These are phyloP conservation scores for Linepithema humile DNA, from an alignment of 1,140 invertebrate genomes.

Conservation along the genomic window DNA sequence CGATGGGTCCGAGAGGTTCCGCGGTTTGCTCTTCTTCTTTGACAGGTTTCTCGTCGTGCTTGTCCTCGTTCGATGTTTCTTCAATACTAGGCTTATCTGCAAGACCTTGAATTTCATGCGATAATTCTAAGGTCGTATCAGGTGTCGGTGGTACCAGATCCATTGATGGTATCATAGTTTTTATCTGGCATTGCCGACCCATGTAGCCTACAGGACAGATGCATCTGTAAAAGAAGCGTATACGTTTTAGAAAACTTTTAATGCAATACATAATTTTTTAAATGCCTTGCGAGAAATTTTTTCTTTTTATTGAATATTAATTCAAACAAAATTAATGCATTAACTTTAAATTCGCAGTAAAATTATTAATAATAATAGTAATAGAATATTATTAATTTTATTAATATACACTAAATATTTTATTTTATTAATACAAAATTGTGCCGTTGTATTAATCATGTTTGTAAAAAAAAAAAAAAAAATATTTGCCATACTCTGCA, in stretches of 20 bases:
- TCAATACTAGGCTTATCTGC: constrained; percentile 60
- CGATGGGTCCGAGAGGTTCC: constrained; percentile 76
- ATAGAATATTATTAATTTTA: no score
- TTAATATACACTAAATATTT: no score
- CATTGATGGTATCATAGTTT: constrained; percentile 77
- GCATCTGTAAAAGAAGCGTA: constrained; percentile 72
- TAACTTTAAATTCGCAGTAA: no score
- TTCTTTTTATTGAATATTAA: no score
- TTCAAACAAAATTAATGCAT: no score
- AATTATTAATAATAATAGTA: no score
- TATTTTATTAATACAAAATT: no score
- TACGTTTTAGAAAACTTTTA: no score
- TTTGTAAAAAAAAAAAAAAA: background rate
- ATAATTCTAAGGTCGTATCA: constrained; percentile 39
- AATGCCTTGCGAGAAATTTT: no score
- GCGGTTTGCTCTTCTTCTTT: constrained; percentile 69
- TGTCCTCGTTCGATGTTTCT: constrained; percentile 57
- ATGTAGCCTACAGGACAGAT: constrained; percentile 79
- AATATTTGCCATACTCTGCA: background rate
- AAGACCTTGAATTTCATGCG: constrained; percentile 59
- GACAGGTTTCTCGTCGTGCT: constrained; percentile 31
- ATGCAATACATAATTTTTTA: no score
- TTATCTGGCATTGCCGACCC: constrained; percentile 81
- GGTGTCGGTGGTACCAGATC: constrained; percentile 80
- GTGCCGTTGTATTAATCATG: no score